Conservation (phyloP, 2,113 vertebrate species). For the Lethenteron camtschaticum region DNA sequence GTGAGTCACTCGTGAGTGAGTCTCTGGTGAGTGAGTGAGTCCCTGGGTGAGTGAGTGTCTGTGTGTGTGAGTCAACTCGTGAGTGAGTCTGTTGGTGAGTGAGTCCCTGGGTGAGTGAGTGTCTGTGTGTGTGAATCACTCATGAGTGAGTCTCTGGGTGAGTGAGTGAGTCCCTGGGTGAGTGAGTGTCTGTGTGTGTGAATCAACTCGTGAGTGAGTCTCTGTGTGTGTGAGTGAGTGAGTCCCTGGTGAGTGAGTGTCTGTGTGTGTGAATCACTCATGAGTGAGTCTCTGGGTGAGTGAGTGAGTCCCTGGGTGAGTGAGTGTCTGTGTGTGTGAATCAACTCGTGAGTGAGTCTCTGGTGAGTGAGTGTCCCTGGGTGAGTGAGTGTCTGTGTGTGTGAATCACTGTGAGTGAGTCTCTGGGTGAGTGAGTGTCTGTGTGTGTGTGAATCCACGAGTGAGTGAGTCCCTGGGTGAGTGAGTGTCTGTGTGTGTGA, state of each 20-base stretch:
- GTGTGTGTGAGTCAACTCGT: not conserved
- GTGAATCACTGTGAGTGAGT: not conserved
- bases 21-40: not conserved
- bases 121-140: slow-evolving; percentile 4
- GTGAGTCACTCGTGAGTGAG: not conserved
- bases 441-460: slow-evolving; percentile 1
- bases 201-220: too few relatives aligned
- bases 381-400: not conserved
- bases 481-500: not conserved
- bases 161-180: not conserved
- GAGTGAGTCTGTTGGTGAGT: not conserved
- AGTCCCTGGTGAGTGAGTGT: not conserved
- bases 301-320: not conserved
- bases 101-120: not conserved
- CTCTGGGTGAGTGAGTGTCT: not conserved
- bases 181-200: not conserved
- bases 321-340: not conserved
- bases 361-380: too few relatives aligned
- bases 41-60: not conserved
- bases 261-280: slow-evolving; percentile 1
- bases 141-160: not conserved
- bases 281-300: not conserved
- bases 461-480: not conserved
- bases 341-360: too few relatives aligned
- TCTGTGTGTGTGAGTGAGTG: not conserved